Conservation (phyloP, 2,888 invertebrate genomes). For the Drosophila picticornis region DNA sequence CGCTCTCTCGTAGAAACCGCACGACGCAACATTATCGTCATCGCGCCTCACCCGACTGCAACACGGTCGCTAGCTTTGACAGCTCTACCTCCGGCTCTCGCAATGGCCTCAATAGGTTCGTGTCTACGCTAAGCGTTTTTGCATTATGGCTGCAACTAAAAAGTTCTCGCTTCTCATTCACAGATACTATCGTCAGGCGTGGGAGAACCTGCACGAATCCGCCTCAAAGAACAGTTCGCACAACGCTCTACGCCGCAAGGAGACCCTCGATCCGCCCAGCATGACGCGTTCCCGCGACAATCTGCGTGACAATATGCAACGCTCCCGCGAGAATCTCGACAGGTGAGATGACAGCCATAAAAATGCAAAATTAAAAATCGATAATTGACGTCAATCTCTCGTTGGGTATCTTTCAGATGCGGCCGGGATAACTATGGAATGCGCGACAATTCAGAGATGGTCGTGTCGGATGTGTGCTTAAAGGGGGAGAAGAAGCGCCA, state of each 20-base stretch:
- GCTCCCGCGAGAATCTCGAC: constrained; percentile 85
- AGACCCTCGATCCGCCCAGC: constrained; percentile 89
- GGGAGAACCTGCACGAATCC: constrained; percentile 96
- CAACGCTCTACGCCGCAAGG: constrained; percentile 88
- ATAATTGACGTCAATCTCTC: neutral
- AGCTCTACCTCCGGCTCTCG: constrained; percentile 94
- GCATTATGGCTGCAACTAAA: neutral
- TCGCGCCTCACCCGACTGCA: constrained; percentile 95
- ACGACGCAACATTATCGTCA: constrained; percentile 95
- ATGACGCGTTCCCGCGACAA: constrained; percentile 84
- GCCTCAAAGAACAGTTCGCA: constrained; percentile 88
- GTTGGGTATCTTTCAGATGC: constrained; percentile 61
- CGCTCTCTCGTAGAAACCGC: constrained; percentile 87
- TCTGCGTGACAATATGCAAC: constrained; percentile 84
- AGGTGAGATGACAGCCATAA: constrained; percentile 68
- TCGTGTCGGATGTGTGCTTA: constrained; percentile 88
- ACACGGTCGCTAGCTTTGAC: constrained; percentile 95
- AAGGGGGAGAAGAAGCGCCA: constrained; percentile 86
- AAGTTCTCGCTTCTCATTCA: constrained; percentile 14
- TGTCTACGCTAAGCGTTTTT: constrained; percentile 1
- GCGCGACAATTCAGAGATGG: constrained; percentile 91
- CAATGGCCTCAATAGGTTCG: constrained; percentile 90
- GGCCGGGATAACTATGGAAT: constrained; percentile 86
- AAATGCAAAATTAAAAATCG: neutral
- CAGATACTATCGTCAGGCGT: constrained; percentile 94